Evolutionary conservation across 2,113 vertebrate genomes (phyloP).

Genomic region (Sebastes fasciatus): DNA sequence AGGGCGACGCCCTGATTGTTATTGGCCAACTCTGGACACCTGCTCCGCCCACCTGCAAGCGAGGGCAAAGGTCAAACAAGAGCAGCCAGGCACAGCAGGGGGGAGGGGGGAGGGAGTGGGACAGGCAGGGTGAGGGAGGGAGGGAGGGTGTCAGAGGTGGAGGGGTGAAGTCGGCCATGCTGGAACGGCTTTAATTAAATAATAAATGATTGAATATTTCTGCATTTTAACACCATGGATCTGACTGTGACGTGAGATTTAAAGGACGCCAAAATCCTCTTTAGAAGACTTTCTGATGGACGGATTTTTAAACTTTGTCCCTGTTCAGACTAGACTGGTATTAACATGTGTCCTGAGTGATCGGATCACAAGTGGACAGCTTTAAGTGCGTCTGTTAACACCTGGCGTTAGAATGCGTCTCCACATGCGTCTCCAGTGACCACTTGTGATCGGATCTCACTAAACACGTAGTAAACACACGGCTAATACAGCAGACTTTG

Average conservation of each 20-base stretch:
- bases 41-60: slow-evolving; percentile 89
- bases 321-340: no score
- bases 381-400: no score
- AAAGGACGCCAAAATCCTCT: not conserved
- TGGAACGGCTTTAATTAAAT: slow-evolving; percentile 49
- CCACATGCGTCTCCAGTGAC: no score
- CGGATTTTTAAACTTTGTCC: no score
- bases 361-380: no score
- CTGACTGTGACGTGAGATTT: not conserved
- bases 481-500: no score
- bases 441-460: no score
- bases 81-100: slow-evolving; percentile 84
- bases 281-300: not conserved
- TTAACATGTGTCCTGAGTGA: no score
- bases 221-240: not conserved
- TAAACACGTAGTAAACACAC: no score
- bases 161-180: slow-evolving; percentile 64
- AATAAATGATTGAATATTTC: slow-evolving; percentile 16
- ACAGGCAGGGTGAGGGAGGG: slow-evolving; percentile 33
- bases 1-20: slow-evolving; percentile 96
- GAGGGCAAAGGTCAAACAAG: slow-evolving; percentile 88
- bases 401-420: no score
- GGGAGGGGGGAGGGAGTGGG: not conserved
- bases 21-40: slow-evolving; percentile 98
- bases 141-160: slow-evolving; percentile 27